Base-by-base conservation (phyloP, 2,888 invertebrate genomes). In the Pheosia tremula region DNA sequence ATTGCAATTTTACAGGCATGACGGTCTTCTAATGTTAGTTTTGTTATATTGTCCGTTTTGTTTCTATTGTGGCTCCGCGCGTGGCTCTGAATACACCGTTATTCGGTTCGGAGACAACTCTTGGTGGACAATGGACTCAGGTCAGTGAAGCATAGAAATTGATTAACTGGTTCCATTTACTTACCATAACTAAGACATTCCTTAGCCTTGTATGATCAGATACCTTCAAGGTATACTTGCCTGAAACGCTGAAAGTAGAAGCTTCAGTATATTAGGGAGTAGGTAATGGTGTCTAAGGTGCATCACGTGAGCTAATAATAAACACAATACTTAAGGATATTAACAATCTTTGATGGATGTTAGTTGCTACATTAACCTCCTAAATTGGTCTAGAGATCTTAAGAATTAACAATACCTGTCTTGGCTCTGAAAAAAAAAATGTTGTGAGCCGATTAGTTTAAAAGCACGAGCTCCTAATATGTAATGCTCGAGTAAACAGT, bases 1-100 rank as follows among this genome's bases (percentile, higher is more conserved):
- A 90, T 91, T 88, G 81, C 81, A 76, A 71, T 81, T 82, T 87
- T 87, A 89, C 81, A 81, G 69, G 85, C 90, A 83, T 92, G 90
- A 87, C 88, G 77, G 56, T 50, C 55, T 56, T 61, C 24, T 24
- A 77, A 79, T 78, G 76, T 80, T 74, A 72, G 75, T 80, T 79
- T 81, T 82, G 81, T 80, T 76, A 76, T 78, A 81, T 85, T 85
- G 80, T 81, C 57, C 54, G 63, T 72, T 78, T 83, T 83, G 81
- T 82, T 62, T 75, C 67, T 76, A 78, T 83, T 86, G 82, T 83
- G 76, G 68, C 71, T 71, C 63, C 61, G 67, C 85, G 87, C 88
- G 88, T 89, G 89, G 85, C 86, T 74, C 58, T 45, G 38, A 55
- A 69, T 57, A 69, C 67, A 68, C 86, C 88, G 87, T 88, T 88